These are phyloP conservation scores for Trachythela sp. DNA, from an alignment of 64 coral and sea anemone species.

Conservation along the genomic window DNA sequence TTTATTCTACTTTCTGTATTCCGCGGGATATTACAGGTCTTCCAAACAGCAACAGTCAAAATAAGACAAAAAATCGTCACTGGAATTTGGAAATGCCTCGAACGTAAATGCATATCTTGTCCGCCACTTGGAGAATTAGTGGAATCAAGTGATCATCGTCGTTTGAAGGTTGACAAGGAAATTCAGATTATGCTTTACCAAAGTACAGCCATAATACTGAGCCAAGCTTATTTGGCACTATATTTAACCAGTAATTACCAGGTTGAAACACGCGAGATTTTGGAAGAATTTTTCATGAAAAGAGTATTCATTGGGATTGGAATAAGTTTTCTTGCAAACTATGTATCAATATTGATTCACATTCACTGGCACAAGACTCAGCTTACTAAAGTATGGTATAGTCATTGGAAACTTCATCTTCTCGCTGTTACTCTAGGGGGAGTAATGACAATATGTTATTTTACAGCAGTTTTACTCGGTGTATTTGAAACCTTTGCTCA, in stretches of 20 bases:
- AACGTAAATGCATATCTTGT: background rate
- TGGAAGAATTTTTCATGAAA: background rate
- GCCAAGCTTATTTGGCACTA: background rate
- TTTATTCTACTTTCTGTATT: background rate
- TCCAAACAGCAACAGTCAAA: background rate
- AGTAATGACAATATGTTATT: background rate
- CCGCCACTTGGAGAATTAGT: background rate
- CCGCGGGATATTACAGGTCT: background rate
- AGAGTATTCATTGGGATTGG: background rate
- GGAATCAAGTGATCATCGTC: background rate
- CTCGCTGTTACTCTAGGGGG: background rate
- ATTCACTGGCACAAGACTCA: background rate
- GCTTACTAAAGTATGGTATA: background rate
- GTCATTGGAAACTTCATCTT: background rate
- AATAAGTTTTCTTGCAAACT: background rate
- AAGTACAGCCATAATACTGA: background rate
- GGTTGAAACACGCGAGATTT: background rate
- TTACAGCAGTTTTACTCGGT: background rate
- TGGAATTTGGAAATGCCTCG: background rate
- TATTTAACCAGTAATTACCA: background rate
- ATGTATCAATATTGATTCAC: background rate
- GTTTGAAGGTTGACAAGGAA: constrained; percentile 6
- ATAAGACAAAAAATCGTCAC: background rate
- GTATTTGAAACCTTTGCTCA: background rate
- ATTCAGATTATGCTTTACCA: constrained; percentile 3